Conservation (phyloP, 1,140 invertebrate genomes). For the Calephelis virginiensis region DNA sequence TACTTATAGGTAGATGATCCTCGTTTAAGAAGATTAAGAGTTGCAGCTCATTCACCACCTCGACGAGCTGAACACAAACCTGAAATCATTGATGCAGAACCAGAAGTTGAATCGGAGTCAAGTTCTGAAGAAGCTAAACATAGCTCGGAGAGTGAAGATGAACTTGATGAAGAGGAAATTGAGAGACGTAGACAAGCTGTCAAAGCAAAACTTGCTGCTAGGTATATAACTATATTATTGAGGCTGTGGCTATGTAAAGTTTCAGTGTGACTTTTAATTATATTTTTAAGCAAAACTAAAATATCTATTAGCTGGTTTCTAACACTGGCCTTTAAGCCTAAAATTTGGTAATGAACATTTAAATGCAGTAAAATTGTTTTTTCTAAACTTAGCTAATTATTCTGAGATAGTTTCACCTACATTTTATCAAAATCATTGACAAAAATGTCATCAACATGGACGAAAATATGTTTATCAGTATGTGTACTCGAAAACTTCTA, state of each 20-base stretch:
- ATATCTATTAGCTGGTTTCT: too few relatives aligned
- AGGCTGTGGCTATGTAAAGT: too few relatives aligned
- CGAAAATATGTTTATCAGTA: too few relatives aligned
- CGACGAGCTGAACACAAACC: slow-evolving; percentile 75
- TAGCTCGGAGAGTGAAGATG: slow-evolving; percentile 84
- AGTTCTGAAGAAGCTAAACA: slow-evolving; percentile 53
- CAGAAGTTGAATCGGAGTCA: slow-evolving; percentile 70
- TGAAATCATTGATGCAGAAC: slow-evolving; percentile 80
- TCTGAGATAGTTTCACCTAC: too few relatives aligned
- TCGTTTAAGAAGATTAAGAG: slow-evolving; percentile 82
- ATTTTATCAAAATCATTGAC: too few relatives aligned
- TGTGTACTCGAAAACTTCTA: too few relatives aligned
- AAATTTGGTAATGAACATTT: not conserved
- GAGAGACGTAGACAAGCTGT: slow-evolving; percentile 87
- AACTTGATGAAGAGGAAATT: slow-evolving; percentile 87
- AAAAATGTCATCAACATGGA: too few relatives aligned
- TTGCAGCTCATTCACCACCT: slow-evolving; percentile 59
- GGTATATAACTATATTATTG: slow-evolving; percentile 33
- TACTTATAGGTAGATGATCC: slow-evolving; percentile 84
- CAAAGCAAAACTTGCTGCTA: slow-evolving; percentile 66
- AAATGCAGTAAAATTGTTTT: not conserved
- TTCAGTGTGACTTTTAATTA: too few relatives aligned
- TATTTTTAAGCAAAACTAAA: too few relatives aligned
- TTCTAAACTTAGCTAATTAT: too few relatives aligned
- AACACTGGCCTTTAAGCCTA: too few relatives aligned